Evolutionary conservation across 2,888 invertebrate species (phyloP).

Genomic region (Luperina testacea): DNA sequence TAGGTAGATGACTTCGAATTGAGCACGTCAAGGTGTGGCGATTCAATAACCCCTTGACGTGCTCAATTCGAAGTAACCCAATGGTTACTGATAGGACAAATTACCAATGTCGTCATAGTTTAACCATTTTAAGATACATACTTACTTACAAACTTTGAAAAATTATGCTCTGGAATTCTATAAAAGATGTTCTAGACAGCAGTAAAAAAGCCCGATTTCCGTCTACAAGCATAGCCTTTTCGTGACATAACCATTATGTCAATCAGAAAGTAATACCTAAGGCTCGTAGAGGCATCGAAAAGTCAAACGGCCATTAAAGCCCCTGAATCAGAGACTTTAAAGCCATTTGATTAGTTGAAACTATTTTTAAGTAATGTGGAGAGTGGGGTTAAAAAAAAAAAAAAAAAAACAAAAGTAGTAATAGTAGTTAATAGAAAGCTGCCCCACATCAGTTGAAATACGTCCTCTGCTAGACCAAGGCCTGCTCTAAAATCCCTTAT

Average conservation of each 20-base stretch:
- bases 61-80: too few species aligned
- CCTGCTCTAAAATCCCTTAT: not conserved
- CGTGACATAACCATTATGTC: not conserved
- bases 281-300: not conserved
- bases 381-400: too few species aligned
- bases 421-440: too few species aligned
- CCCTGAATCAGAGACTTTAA: not conserved
- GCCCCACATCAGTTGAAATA: not conserved
- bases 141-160: not conserved
- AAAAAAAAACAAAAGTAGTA: too few species aligned
- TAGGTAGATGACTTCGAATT: conserved; percentile 2
- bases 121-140: too few species aligned
- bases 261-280: too few species aligned
- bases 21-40: not conserved
- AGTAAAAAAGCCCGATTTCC: not conserved
- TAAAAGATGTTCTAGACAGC: not conserved
- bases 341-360: too few species aligned
- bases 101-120: not conserved
- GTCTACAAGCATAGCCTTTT: too few species aligned
- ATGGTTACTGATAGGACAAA: not conserved
- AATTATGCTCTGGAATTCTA: not conserved
- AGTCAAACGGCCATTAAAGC: not conserved
- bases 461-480: not conserved
- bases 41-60: too few species aligned
- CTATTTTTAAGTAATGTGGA: too few species aligned